phyloP scores from a whole-genome alignment of 2,797 vertebrate species.

The Xiphophorus birchmanni region DNA sequence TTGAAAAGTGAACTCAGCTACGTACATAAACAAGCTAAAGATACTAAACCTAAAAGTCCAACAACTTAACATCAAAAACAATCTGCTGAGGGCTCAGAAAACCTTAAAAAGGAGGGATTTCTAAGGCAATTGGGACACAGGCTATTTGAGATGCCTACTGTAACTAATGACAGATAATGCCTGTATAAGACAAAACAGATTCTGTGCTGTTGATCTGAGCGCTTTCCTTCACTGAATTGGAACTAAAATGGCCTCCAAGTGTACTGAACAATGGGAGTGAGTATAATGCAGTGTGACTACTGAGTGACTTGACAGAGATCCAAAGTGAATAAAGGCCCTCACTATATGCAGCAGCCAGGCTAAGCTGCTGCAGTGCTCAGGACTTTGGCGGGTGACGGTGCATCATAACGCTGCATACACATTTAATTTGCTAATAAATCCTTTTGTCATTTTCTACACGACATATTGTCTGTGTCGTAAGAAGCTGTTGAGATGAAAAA shows the following conservation, averaged over 20 bases:
- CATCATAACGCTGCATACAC: conserved; percentile 74
- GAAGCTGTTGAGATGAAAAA: conserved; percentile 47
- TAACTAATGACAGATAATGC: conserved; percentile 63
- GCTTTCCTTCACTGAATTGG: conserved; percentile 75
- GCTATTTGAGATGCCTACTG: conserved; percentile 30
- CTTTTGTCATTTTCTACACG: conserved; percentile 68
- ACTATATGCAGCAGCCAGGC: conserved; percentile 76
- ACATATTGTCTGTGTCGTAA: conserved; percentile 47
- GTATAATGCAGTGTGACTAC: conserved; percentile 84
- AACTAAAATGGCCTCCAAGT: conserved; percentile 84
- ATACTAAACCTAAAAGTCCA: conserved; percentile 3
- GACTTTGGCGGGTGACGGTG: conserved; percentile 75
- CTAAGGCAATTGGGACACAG: background rate
- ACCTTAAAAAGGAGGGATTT: conserved; percentile 17
- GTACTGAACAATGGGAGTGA: conserved; percentile 82
- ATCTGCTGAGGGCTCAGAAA: conserved; percentile 13
- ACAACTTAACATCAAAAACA: background rate
- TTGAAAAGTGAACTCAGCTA: background rate
- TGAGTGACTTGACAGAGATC: conserved; percentile 83
- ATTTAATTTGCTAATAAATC: conserved; percentile 75
- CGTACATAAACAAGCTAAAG: background rate
- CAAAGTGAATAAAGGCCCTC: conserved; percentile 82
- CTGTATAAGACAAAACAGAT: conserved; percentile 60
- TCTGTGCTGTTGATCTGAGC: conserved; percentile 61
- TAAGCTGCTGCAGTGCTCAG: conserved; percentile 76